phyloP scores from a whole-genome alignment of 2,888 invertebrate species.

The Dicycla oo region DNA sequence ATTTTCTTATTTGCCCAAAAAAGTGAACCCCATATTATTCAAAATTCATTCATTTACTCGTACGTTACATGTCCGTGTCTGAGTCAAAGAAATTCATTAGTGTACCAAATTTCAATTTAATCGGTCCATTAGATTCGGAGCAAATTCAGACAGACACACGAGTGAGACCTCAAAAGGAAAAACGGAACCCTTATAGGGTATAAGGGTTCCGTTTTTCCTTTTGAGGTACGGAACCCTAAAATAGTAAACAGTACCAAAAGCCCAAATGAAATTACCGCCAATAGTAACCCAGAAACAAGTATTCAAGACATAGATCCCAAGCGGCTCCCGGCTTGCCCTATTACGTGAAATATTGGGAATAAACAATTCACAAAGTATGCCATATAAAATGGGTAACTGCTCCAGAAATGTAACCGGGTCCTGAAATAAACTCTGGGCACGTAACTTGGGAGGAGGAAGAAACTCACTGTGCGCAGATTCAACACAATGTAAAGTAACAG shows the following conservation, averaged over 20 bases:
- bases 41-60: too few species aligned
- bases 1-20: too few species aligned
- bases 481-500: neutral
- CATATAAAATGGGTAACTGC: constrained; percentile 41
- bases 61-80: too few species aligned
- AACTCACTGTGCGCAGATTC: constrained; percentile 10
- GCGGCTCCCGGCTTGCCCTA: constrained; percentile 28
- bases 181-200: too few species aligned
- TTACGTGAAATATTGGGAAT: constrained; percentile 51
- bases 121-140: too few species aligned
- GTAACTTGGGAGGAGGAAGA: constrained; percentile 23
- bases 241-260: constrained; percentile 17
- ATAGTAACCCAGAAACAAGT: constrained; percentile 45
- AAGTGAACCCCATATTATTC: too few species aligned
- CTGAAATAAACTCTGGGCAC: constrained; percentile 27
- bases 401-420: constrained; percentile 57
- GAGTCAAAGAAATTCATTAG: too few species aligned
- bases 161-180: too few species aligned
- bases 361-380: constrained; percentile 65
- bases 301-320: constrained; percentile 30
- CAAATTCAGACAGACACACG: too few species aligned
- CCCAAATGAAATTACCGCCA: constrained; percentile 48
- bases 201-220: too few species aligned
- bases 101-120: too few species aligned
- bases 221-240: too few species aligned